Evolutionary conservation across 2,888 invertebrate species (phyloP).

Genomic region (Endotricha flammealis): DNA sequence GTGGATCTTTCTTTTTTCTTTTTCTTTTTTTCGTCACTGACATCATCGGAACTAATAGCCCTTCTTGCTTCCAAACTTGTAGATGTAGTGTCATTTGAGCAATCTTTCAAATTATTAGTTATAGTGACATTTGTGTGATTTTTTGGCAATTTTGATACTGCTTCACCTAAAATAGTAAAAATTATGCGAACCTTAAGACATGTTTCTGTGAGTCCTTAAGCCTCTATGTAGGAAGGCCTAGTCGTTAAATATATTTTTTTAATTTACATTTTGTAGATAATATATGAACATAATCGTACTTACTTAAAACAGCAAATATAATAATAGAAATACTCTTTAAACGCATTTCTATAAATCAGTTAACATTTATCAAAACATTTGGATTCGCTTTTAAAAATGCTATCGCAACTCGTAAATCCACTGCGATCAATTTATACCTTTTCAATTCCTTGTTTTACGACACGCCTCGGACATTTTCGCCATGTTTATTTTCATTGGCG

Average conservation of each 20-base stretch:
- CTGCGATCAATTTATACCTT: constrained; percentile 8
- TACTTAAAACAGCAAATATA: no score
- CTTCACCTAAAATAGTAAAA: constrained; percentile 1
- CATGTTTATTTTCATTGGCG: background rate
- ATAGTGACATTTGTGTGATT: constrained; percentile 4
- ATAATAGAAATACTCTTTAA: no score
- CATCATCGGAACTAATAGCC: no score
- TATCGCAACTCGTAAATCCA: constrained; percentile 7
- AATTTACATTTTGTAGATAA: no score
- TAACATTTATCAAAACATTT: no score
- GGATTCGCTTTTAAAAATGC: constrained; percentile 3
- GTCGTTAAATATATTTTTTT: no score
- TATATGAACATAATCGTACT: no score
- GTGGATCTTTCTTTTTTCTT: constrained; percentile 23
- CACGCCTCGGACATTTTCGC: background rate
- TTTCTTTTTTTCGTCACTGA: constrained; percentile 7
- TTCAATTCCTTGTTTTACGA: constrained; percentile 13
- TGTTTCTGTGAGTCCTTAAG: no score
- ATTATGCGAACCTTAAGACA: no score
- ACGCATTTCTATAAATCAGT: no score
- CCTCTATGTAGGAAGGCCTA: no score
- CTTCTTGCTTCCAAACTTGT: constrained; percentile 8
- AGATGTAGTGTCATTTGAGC: constrained; percentile 4
- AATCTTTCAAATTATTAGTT: background rate
- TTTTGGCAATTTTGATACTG: constrained; percentile 1